Evolutionary conservation across 2,797 vertebrate species (phyloP).

Genomic region (Prunella strophiata): DNA sequence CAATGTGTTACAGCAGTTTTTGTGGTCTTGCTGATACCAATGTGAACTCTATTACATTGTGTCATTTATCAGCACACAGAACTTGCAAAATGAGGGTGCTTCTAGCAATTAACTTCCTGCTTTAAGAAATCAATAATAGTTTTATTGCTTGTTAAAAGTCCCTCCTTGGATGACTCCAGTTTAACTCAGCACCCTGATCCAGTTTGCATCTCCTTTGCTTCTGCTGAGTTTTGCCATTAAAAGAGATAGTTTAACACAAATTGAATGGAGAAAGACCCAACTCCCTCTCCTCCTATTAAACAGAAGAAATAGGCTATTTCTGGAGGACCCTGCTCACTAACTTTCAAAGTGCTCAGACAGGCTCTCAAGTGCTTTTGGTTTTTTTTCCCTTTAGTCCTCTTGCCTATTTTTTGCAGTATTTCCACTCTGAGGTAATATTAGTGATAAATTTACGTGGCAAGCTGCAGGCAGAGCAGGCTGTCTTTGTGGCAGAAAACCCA

Average conservation of each 20-base stretch:
- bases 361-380: background rate
- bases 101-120: background rate
- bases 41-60: background rate
- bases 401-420: background rate
- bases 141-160: background rate
- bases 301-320: background rate
- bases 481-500: background rate
- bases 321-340: background rate
- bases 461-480: background rate
- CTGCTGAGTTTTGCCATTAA: background rate
- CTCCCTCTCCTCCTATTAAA: background rate
- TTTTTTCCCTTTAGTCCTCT: background rate
- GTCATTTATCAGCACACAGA: background rate
- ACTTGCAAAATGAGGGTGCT: background rate
- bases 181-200: background rate
- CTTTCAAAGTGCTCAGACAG: background rate
- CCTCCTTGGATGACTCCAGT: background rate
- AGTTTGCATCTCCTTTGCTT: background rate
- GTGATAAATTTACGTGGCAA: background rate
- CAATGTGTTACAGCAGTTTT: fast-evolving
- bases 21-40: background rate
- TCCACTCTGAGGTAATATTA: background rate
- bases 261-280: background rate
- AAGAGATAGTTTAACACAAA: background rate
- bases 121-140: background rate